phyloP scores from a whole-genome alignment of 2,888 invertebrate species.

The Eupeodes latifasciatus region DNA sequence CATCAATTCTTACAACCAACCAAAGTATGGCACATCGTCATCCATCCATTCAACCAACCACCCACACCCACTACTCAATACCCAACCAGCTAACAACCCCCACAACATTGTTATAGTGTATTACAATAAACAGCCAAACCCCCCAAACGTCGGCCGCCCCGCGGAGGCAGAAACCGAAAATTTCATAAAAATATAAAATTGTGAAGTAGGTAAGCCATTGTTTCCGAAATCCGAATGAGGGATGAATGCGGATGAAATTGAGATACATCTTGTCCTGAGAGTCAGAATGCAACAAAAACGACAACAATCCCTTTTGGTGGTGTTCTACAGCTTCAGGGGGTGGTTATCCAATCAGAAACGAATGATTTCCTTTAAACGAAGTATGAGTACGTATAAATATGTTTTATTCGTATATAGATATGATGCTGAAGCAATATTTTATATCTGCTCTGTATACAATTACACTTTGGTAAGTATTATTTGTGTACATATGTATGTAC shows the following conservation, averaged over 20 bases:
- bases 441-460: neutral
- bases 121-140: constrained; percentile 55
- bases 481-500: too few relatives aligned
- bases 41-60: constrained; percentile 9
- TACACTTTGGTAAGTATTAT: too few relatives aligned
- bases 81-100: constrained; percentile 41
- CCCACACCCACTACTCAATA: neutral
- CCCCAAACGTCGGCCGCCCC: neutral
- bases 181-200: constrained; percentile 73
- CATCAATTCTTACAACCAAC: constrained; percentile 67
- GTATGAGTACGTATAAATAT: neutral
- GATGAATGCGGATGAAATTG: constrained; percentile 13
- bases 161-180: constrained; percentile 49
- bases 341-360: constrained; percentile 73
- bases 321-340: constrained; percentile 62
- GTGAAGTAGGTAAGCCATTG: constrained; percentile 64
- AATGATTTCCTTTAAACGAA: constrained; percentile 2
- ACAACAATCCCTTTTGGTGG: constrained; percentile 50
- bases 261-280: constrained; percentile 28
- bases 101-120: constrained; percentile 16
- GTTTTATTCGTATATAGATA: too few relatives aligned
- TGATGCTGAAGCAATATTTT: too few relatives aligned
- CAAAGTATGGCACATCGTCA: constrained; percentile 69
- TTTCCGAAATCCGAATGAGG: constrained; percentile 33
- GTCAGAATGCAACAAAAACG: constrained; percentile 18